A percentile compares a stretch with the other conserved stretches of the same genome.
Conservation (phyloP, 2,113 vertebrate species). For the Paedocypris sp. region DNA sequence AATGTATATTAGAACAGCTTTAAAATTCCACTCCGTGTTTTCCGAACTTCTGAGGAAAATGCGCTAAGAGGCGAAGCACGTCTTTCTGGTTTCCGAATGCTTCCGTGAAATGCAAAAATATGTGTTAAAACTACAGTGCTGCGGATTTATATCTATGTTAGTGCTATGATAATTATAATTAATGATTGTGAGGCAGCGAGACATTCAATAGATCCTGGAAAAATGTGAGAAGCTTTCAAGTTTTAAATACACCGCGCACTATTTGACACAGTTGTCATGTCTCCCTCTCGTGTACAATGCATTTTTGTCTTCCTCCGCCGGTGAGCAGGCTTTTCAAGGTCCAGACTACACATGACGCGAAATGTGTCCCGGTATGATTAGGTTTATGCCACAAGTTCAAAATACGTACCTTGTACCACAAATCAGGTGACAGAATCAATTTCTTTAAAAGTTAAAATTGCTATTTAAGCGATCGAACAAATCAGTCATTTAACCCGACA, state of each 20-base stretch:
- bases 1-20: background rate
- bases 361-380: conserved; percentile 16
- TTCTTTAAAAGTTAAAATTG: too few relatives aligned
- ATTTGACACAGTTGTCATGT: conserved; percentile 41
- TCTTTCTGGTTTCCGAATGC: conserved; percentile 30
- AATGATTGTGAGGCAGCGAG: too few relatives aligned
- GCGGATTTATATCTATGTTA: background rate
- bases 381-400: conserved; percentile 5
- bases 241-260: conserved; percentile 27
- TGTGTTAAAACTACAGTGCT: conserved; percentile 35
- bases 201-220: too few relatives aligned
- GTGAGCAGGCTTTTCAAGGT: conserved; percentile 41
- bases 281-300: conserved; percentile 42
- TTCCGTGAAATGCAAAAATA: conserved; percentile 38
- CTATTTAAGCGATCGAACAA: too few relatives aligned
- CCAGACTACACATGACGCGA: conserved; percentile 31
- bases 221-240: background rate
- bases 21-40: conserved; percentile 31
- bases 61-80: conserved; percentile 41
- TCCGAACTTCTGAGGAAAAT: conserved; percentile 14
- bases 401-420: background rate
- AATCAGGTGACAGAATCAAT: background rate
- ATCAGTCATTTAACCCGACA: too few relatives aligned
- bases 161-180: background rate
- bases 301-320: conserved; percentile 43